phyloP scores from a whole-genome alignment of 2,113 vertebrate genomes.

The Corvus cornix region DNA sequence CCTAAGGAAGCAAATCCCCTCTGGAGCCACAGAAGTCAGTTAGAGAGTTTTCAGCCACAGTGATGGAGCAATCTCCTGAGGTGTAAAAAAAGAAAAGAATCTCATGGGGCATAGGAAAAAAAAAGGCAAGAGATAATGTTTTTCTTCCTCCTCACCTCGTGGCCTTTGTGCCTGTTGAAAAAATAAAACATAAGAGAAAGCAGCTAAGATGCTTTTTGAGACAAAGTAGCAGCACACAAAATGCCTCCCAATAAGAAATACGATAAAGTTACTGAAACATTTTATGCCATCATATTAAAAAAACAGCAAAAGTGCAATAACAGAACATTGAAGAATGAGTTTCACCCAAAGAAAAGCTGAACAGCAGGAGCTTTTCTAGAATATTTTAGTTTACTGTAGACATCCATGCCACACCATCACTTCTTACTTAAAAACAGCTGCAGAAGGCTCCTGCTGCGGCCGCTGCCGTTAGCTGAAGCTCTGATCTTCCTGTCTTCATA shows the following conservation, averaged over 20 bases:
- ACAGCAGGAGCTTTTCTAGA: conserved; percentile 12
- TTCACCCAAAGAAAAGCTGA: conserved; percentile 16
- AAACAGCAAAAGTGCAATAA: neutral
- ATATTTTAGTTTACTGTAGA: conserved; percentile 46
- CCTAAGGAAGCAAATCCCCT: neutral
- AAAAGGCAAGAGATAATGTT: neutral
- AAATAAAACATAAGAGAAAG: neutral
- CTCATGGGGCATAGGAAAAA: neutral
- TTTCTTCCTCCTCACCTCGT: neutral
- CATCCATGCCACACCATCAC: conserved; percentile 58
- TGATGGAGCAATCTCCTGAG: neutral
- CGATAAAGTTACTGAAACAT: neutral
- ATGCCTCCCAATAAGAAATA: neutral
- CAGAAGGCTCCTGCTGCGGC: conserved; percentile 62
- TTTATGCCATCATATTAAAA: neutral
- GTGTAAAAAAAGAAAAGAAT: neutral
- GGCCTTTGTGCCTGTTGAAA: neutral
- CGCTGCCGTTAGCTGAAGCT: conserved; percentile 59
- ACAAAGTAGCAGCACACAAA: neutral
- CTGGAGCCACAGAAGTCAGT: neutral
- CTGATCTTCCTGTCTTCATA: conserved; percentile 71
- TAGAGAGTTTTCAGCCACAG: neutral
- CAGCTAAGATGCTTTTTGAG: neutral
- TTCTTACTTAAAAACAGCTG: conserved; percentile 68
- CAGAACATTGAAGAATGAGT: neutral